Base-by-base conservation (phyloP, 2,113 vertebrate species). In the Tricholaema leucomelas region DNA sequence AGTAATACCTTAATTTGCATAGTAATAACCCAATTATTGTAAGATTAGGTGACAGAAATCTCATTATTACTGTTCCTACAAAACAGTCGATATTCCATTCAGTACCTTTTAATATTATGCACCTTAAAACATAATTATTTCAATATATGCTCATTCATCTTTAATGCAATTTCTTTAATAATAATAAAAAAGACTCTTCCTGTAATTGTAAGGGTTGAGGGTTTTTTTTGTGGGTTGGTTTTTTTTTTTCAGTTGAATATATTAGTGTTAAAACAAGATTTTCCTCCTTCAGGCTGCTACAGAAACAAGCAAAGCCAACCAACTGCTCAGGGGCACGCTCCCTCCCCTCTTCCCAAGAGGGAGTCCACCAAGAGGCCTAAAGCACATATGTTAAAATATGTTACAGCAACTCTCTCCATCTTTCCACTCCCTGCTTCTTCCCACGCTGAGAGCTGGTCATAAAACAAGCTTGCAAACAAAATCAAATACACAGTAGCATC, bases 11-110 rank as follows among this genome's bases (percentile, higher is more conserved):
- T 97, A 97, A 98, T 98, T 98, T 98, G 97, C 97, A 98, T 98
- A 97, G 97, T 98, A 98, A 98, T 98, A 98, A 98, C 98, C 97
- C 97, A 98, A 98, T 98, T 98, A 98, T 97, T 88, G 92, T 97
- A 97, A 98, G 97, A 98, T 98, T 97, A 98, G 97, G 96, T 97
- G 96, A 97, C 97, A 97, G 97, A 97, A 98, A 97, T 97, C 97
- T 98, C 97, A 97, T 98, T 98, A 98, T 97, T 98, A 96, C 96
- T 96, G 95, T 97, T 98, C 95, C 95, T 93, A 97, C 96, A 97
- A 95, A 98, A 98, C 97, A 96, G 97, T 97, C 74, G 75, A 98
- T 98, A 98, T 97, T 97, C 97, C 96, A 97, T 97, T 97, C 97
- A 97, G 96, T 97, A 97, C 95, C 96, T 97, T 97, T 97, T 97